phyloP scores from a whole-genome alignment of 2,113 vertebrate species.

The Pelobates fuscus region DNA sequence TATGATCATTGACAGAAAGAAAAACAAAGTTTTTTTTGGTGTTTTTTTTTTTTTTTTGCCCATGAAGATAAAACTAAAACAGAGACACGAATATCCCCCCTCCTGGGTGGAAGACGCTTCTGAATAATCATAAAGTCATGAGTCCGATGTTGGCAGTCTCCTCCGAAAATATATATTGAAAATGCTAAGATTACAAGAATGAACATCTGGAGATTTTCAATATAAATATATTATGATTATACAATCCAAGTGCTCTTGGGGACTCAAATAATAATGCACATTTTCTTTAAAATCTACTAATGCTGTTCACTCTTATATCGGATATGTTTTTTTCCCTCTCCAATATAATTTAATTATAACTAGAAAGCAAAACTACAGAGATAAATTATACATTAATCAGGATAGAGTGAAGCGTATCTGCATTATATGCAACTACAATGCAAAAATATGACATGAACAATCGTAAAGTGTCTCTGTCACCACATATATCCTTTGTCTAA shows the following conservation, averaged over 20 bases:
- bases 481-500: too few relatives aligned
- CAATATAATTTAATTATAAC: too few relatives aligned
- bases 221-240: constrained; percentile 44
- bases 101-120: constrained; percentile 24
- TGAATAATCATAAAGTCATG: constrained; percentile 35
- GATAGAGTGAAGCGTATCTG: too few relatives aligned
- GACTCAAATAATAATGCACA: not conserved
- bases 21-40: not conserved
- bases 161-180: constrained; percentile 43
- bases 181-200: constrained; percentile 43
- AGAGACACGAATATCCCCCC: constrained; percentile 37
- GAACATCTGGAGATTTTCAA: constrained; percentile 49
- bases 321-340: not conserved
- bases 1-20: constrained; percentile 20
- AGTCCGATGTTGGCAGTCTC: constrained; percentile 36
- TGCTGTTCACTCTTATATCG: not conserved
- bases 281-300: not conserved
- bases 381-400: too few relatives aligned
- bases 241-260: constrained; percentile 5
- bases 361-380: too few relatives aligned
- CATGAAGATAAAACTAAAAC: constrained; percentile 36
- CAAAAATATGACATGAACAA: too few relatives aligned
- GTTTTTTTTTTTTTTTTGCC: constrained; percentile 7
- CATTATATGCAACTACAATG: too few relatives aligned
- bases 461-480: too few relatives aligned